These are phyloP conservation scores for Argyresthia albistria DNA, from an alignment of 2,888 invertebrate genomes.

Conservation along the genomic window DNA sequence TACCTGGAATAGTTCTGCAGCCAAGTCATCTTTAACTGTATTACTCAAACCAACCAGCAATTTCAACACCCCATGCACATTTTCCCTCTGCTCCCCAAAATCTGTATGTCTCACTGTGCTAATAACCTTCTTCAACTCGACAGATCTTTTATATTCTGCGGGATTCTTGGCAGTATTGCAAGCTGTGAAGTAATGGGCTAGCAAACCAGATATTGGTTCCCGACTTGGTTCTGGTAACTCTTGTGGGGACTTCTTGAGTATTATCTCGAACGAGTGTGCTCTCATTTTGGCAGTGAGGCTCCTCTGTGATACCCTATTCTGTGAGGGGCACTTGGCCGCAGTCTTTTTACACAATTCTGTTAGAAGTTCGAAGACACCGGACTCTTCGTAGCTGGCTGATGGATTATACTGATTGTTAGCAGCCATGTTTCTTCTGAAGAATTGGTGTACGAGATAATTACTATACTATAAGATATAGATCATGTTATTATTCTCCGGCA, in stretches of 20 bases:
- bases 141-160: constrained; percentile 41
- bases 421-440: constrained; percentile 6
- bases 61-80: constrained; percentile 33
- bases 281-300: constrained; percentile 42
- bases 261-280: constrained; percentile 50
- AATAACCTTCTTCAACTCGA: constrained; percentile 43
- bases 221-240: constrained; percentile 24
- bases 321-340: constrained; percentile 35
- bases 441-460: too few species aligned
- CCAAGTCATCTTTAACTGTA: constrained; percentile 37
- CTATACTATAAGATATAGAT: too few species aligned
- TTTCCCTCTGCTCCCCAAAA: constrained; percentile 34
- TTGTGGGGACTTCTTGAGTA: constrained; percentile 42
- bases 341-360: constrained; percentile 48
- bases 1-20: constrained; percentile 49
- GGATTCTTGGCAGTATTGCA: constrained; percentile 48
- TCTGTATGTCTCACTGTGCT: constrained; percentile 30
- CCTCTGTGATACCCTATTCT: constrained; percentile 38
- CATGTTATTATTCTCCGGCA: too few species aligned
- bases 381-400: constrained; percentile 15
- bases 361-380: constrained; percentile 49
- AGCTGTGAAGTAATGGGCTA: constrained; percentile 42
- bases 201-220: constrained; percentile 45
- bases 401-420: background rate
- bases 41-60: constrained; percentile 41